Evolutionary conservation across 1,140 invertebrate species (phyloP).

Genomic region (Macrotrachela quadricornifera): DNA sequence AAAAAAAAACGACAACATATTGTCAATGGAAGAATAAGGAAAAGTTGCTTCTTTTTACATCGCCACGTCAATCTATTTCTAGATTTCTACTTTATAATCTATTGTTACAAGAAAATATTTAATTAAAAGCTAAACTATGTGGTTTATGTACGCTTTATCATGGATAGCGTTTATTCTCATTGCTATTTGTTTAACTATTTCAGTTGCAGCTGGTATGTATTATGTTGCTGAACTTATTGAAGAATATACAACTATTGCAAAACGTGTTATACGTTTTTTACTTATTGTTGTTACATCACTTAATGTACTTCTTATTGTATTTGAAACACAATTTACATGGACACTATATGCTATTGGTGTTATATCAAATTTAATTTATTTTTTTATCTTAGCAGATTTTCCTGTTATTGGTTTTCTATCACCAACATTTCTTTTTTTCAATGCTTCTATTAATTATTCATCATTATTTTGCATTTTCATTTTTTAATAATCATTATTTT

Average conservation of each 20-base stretch:
- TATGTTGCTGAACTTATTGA: slow-evolving; percentile 69
- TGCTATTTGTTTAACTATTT: slow-evolving; percentile 9
- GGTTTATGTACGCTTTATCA: neutral
- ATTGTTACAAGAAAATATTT: too few species aligned
- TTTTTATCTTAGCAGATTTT: slow-evolving; percentile 48
- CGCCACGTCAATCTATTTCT: too few species aligned
- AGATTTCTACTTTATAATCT: too few species aligned
- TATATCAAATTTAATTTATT: slow-evolving; percentile 43
- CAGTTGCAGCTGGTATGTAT: slow-evolving; percentile 57
- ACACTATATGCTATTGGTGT: slow-evolving; percentile 45
- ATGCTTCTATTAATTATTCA: slow-evolving; percentile 47
- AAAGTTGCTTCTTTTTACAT: too few species aligned
- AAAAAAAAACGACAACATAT: too few species aligned
- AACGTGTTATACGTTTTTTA: slow-evolving; percentile 42
- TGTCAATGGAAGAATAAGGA: too few species aligned
- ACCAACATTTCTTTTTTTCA: slow-evolving; percentile 43
- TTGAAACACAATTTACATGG: slow-evolving; percentile 49
- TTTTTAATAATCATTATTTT: slow-evolving; percentile 48
- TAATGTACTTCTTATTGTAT: slow-evolving; percentile 47
- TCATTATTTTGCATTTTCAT: slow-evolving; percentile 57
- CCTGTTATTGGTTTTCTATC: slow-evolving; percentile 54
- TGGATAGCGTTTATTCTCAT: slow-evolving; percentile 4
- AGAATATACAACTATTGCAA: slow-evolving; percentile 56
- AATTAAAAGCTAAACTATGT: too few species aligned
- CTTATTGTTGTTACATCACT: slow-evolving; percentile 43